Percentiles rank a stretch among this genome's conserved stretches.
phyloP scores from a whole-genome alignment of 2,113 vertebrate genomes.

The Numida meleagris region DNA sequence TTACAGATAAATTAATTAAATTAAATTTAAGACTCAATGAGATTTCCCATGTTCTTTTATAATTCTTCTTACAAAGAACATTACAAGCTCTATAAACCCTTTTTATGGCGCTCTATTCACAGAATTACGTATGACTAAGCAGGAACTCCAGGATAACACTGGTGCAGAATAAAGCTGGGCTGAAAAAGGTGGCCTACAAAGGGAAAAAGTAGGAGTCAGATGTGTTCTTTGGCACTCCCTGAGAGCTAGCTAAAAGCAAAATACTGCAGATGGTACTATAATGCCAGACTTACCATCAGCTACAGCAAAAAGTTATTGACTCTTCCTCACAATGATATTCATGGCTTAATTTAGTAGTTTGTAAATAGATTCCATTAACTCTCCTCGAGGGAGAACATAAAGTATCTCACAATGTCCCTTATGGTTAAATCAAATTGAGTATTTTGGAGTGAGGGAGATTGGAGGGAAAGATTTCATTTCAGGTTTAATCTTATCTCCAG shows the following conservation, averaged over 20 bases:
- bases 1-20: constrained; percentile 89
- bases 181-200: constrained; percentile 5
- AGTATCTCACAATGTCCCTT: constrained; percentile 33
- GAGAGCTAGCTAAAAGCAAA: constrained; percentile 50
- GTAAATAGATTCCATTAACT: constrained; percentile 50
- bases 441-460: background rate
- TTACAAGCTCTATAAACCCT: constrained; percentile 80
- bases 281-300: background rate
- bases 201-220: constrained; percentile 29
- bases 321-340: constrained; percentile 55
- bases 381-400: constrained; percentile 33
- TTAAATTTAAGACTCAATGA: constrained; percentile 83
- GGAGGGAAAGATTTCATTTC: background rate
- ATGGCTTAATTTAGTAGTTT: constrained; percentile 6
- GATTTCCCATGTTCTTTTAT: constrained; percentile 79
- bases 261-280: background rate
- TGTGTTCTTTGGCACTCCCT: constrained; percentile 64
- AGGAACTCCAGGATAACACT: constrained; percentile 71
- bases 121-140: constrained; percentile 74
- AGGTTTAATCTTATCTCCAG: constrained; percentile 19
- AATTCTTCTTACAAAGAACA: constrained; percentile 80
- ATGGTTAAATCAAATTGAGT: constrained; percentile 44
- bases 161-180: constrained; percentile 66
- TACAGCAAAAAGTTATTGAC: constrained; percentile 28
- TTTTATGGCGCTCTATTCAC: constrained; percentile 75